A percentile compares a stretch with the other conserved stretches of the same genome.
Conservation (phyloP, 1,140 invertebrate species). For the Bombus waltoni region DNA sequence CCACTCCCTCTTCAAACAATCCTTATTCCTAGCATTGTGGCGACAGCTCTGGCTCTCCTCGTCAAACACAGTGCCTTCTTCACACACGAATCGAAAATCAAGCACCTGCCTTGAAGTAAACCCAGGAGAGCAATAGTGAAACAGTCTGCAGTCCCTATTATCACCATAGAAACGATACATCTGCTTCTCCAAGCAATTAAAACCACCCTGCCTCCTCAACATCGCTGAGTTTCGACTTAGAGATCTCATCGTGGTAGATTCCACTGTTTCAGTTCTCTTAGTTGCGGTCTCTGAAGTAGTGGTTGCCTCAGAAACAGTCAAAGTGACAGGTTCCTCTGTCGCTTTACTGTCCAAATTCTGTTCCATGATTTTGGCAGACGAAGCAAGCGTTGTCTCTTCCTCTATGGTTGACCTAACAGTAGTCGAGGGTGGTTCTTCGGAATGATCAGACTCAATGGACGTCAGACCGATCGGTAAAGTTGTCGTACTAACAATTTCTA, state of each 20-base stretch:
- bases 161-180: slow-evolving; percentile 85
- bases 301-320: not conserved
- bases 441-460: not conserved
- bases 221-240: not conserved
- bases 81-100: slow-evolving; percentile 85
- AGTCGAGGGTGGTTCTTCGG: not conserved
- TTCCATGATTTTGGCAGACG: not conserved
- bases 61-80: slow-evolving; percentile 84
- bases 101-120: slow-evolving; percentile 84
- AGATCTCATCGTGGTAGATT: slow-evolving; percentile 9
- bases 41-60: slow-evolving; percentile 83
- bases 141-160: slow-evolving; percentile 84
- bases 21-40: slow-evolving; percentile 69
- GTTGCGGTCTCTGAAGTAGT: not conserved
- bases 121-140: slow-evolving; percentile 85
- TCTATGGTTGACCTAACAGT: not conserved
- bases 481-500: slow-evolving; percentile 17
- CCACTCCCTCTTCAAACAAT: slow-evolving; percentile 74
- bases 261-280: not conserved
- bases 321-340: not conserved
- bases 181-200: slow-evolving; percentile 84
- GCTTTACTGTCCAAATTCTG: not conserved
- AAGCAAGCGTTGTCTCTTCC: not conserved
- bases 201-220: slow-evolving; percentile 65
- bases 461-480: not conserved